A percentile compares a stretch with the other conserved stretches of the same genome.
These are phyloP conservation scores for Chelonus insularis DNA, from an alignment of 1,140 invertebrate genomes.

Conservation along the genomic window DNA sequence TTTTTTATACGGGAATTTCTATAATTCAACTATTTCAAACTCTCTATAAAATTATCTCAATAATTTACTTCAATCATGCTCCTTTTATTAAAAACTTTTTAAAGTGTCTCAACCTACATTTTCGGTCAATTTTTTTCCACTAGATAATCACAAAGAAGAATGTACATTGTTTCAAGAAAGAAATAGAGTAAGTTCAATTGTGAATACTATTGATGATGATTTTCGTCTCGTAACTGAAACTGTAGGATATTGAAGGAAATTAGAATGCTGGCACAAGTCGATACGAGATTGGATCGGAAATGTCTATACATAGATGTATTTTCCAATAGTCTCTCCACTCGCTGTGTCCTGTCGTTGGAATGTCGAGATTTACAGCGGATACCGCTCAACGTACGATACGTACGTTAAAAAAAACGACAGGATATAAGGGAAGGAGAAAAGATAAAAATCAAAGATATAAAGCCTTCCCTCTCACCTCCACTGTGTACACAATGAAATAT, in stretches of 20 bases:
- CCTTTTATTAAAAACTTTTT: too few species aligned
- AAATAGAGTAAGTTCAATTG: not conserved
- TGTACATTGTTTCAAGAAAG: not conserved
- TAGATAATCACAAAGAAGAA: not conserved
- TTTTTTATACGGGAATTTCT: too few species aligned
- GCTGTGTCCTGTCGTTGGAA: too few species aligned
- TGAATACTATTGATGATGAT: slow-evolving; percentile 8
- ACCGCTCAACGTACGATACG: not conserved
- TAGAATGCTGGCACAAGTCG: slow-evolving; percentile 18
- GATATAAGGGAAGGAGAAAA: too few species aligned
- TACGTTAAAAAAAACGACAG: not conserved
- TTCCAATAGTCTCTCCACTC: slow-evolving; percentile 6
- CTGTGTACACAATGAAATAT: too few species aligned
- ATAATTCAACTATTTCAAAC: too few species aligned
- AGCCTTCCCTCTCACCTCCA: too few species aligned
- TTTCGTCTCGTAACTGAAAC: slow-evolving; percentile 4
- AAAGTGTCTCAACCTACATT: too few species aligned
- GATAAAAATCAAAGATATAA: too few species aligned
- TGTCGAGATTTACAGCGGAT: too few species aligned
- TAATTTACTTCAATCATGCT: too few species aligned
- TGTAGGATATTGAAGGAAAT: slow-evolving; percentile 26
- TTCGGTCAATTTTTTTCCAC: not conserved
- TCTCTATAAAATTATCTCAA: too few species aligned
- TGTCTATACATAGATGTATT: slow-evolving; percentile 5
- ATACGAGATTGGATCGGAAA: slow-evolving; percentile 17